Percentiles rank a stretch among this genome's conserved stretches.
Conservation (phyloP, 2,113 vertebrate genomes). For the Tautogolabrus adspersus region DNA sequence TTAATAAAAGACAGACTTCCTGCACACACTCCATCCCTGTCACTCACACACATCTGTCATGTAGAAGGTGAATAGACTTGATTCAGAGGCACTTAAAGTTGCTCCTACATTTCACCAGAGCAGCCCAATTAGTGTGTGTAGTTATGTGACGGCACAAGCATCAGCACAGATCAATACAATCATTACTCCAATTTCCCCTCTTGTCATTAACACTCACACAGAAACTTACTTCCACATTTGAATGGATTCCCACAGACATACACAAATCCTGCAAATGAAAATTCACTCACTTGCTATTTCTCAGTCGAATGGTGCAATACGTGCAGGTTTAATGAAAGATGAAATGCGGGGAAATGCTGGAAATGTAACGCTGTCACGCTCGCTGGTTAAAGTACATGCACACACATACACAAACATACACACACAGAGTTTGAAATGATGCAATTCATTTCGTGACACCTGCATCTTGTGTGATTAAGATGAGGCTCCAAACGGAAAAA, state of each 20-base stretch:
- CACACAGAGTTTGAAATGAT: constrained; percentile 29
- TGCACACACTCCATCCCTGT: background rate
- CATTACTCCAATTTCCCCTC: constrained; percentile 71
- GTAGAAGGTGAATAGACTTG: constrained; percentile 47
- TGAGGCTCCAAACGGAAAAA: constrained; percentile 26
- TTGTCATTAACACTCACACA: constrained; percentile 53
- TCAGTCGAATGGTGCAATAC: constrained; percentile 33
- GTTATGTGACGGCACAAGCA: constrained; percentile 69
- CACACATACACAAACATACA: constrained; percentile 22
- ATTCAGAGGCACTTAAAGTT: constrained; percentile 54
- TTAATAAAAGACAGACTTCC: background rate
- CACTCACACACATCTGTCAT: constrained; percentile 22
- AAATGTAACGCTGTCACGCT: constrained; percentile 28
- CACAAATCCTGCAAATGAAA: constrained; percentile 19
- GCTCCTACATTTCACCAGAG: constrained; percentile 52
- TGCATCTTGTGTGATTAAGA: constrained; percentile 53
- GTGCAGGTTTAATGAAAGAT: constrained; percentile 34
- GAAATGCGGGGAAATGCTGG: constrained; percentile 26
- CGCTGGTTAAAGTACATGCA: constrained; percentile 1
- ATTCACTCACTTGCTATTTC: constrained; percentile 19
- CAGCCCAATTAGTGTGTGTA: constrained; percentile 66
- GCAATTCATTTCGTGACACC: constrained; percentile 42
- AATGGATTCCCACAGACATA: constrained; percentile 33
- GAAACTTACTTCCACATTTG: constrained; percentile 46
- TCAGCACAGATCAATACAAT: constrained; percentile 70